Evolutionary conservation across 2,113 vertebrate species (phyloP), one percentile per base, ranked within the genome.

Genomic region (Pseudopodoces humilis): DNA sequence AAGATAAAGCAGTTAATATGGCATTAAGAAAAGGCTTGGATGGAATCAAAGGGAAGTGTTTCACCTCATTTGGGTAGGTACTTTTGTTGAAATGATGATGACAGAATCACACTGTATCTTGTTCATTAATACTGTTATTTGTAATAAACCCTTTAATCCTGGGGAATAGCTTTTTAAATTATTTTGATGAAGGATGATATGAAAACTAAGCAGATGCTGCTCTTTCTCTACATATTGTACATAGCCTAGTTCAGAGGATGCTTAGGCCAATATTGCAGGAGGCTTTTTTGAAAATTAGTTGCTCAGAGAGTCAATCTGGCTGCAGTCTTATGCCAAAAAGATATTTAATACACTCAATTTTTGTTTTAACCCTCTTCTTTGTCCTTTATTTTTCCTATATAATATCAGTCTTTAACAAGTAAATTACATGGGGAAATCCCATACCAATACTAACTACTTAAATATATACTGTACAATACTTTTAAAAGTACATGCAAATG

Each of bases 1-100:
- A 89, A 92, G 75, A 89, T 81, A 80, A 96, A 87, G 35, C 53
- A 59, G 70, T 90, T 91, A 94, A 95, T 77, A 68, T 81, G 46
- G 82, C 82, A 86, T 37, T 92, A 90, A 76, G 79, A 76, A 94
- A 87, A 88, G 31, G 6, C 68, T 91, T 91, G 90, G 68, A 93
- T 83, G 41, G 47, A 86, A 94, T 91, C 53, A 94, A 92, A 84
- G 52, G 27, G 56, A 72, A 87, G 11, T 47, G 41, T 50, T 86
- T 47, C 58, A 41, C 33, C 67, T 84, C 50, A 60, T 95, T 93
- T 86, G 13, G 13, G 31, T 76, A 83, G 0, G 1, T 67, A 39
- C 20, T 75, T 86, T 62, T 41, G 43, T 86, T 85, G 49, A 80
- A 95, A 77, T 47, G 14, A 92, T 69, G 53, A 59, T 82, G 60